Base-by-base conservation (phyloP, 2,888 invertebrate species). In the Podabrus alpinus region DNA sequence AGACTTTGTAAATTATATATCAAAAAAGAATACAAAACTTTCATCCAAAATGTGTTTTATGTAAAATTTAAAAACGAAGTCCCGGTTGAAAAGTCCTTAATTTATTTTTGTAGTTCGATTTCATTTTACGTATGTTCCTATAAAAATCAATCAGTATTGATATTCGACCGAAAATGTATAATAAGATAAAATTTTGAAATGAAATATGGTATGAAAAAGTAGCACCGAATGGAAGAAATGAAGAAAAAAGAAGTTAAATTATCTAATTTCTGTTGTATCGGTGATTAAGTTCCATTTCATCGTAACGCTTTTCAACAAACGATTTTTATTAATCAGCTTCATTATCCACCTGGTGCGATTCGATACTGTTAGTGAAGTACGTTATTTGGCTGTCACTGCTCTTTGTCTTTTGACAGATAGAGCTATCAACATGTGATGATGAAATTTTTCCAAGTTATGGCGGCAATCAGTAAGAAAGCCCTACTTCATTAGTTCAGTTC, bases 381-480 rank as follows among this genome's bases (percentile, higher is more conserved):
- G 82, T 82, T 83, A 82, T 83, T 82, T 81, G 80, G 76, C 84
- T 83, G 83, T 84, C 84, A 81, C 77, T 80, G 79, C 71, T 80
- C 81, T 81, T 85, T 86, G 85, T 86, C 78, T 79, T 78, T 82
- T 85, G 86, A 86, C 85, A 78, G 85, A 86, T 86, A 84, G 85
- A 86, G 85, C 85, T 84, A 86, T 86, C 85, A 85, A 82, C 83
- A 80, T 82, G 84, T 85, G 85, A 84, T 84, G 85, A 84, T 83
- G 84, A 79, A 85, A 86, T 85, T 84, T 85, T 83, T 85, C 82
- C 84, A 80, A 77, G 81, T 83, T 83, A 83, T 83, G 82, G 79
- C 82, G 83, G 84, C 82, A 84, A 84, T 85, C 84, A 83, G 81
- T 81, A 80, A 81, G 80, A 79, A 80, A 77, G 78, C 81, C 80